These are phyloP conservation scores for Falco peregrinus DNA, from an alignment of 2,797 vertebrate genomes.

Conservation along the genomic window DNA sequence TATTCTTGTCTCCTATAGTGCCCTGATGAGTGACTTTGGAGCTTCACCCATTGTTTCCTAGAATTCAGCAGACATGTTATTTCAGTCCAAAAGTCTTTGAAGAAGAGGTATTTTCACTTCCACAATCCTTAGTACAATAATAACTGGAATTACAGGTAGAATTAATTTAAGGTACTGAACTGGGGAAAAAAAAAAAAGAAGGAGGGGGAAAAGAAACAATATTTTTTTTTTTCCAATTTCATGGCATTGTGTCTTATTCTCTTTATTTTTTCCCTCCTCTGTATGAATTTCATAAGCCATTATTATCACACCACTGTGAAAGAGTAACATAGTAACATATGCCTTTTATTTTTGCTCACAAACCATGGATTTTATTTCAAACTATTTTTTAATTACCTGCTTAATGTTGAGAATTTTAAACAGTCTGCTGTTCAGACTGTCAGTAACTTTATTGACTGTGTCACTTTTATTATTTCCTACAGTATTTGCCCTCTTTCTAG, in stretches of 20 bases:
- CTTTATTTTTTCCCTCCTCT: background rate
- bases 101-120: background rate
- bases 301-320: background rate
- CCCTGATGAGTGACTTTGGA: background rate
- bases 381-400: background rate
- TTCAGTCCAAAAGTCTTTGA: background rate
- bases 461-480: background rate
- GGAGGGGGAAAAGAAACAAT: accelerated
- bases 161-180: background rate
- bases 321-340: background rate
- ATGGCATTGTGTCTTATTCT: background rate
- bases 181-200: background rate
- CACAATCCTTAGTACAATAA: background rate
- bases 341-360: background rate
- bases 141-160: background rate
- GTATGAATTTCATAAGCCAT: background rate
- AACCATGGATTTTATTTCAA: background rate
- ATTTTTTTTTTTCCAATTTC: background rate
- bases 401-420: conserved; percentile 18
- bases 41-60: background rate
- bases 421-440: background rate
- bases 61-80: background rate
- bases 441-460: background rate
- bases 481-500: background rate
- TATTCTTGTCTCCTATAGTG: background rate